Percentiles rank a stretch among this genome's conserved stretches.
Conservation (phyloP, 2,113 vertebrate genomes). For the Malurus cyaneus region DNA sequence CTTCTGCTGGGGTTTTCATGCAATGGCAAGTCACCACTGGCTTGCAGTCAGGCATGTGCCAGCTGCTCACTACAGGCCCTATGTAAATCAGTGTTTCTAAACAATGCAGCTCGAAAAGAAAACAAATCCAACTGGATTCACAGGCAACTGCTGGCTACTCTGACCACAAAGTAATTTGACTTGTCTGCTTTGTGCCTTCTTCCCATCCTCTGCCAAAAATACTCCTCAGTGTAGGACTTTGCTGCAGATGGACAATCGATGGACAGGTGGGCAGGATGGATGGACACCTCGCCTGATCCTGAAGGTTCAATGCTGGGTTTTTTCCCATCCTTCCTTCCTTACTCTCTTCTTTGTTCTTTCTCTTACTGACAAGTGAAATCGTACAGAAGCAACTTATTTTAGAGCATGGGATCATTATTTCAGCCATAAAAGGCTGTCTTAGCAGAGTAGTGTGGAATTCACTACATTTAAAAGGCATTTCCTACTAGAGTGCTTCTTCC, state of each 20-base stretch:
- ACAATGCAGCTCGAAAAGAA: not conserved
- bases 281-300: not conserved
- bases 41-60: not conserved
- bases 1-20: not conserved
- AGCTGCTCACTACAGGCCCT: not conserved
- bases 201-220: not conserved
- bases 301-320: not conserved
- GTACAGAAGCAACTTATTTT: not conserved
- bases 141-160: not conserved
- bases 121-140: slow-evolving; percentile 30
- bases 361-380: not conserved
- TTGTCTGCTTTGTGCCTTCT: not conserved
- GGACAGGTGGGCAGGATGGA: not conserved
- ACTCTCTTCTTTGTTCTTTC: not conserved
- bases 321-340: not conserved
- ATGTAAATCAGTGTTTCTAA: slow-evolving; percentile 31
- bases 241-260: fast-evolving
- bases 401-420: not conserved
- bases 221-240: not conserved
- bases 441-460: not conserved
- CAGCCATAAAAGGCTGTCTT: not conserved
- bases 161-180: not conserved
- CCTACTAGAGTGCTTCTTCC: not conserved
- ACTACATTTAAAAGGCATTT: not conserved
- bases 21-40: not conserved